Conservation (phyloP, 1,140 invertebrate species). For the Drosophila paulistorum region DNA sequence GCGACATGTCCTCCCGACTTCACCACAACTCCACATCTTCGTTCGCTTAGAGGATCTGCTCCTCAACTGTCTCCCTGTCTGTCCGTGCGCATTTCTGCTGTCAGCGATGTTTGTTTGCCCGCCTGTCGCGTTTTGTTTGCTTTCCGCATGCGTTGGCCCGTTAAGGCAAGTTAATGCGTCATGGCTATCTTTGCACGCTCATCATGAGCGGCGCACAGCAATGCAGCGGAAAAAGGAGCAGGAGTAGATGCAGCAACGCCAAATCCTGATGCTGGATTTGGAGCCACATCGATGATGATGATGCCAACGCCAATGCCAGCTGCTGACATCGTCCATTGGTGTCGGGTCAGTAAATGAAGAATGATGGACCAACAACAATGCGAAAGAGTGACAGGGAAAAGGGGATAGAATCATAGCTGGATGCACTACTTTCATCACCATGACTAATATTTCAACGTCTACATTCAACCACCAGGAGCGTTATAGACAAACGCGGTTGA, state of each 20-base stretch:
- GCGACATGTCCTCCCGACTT: not conserved
- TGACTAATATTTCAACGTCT: slow-evolving; percentile 5
- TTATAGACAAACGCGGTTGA: not conserved
- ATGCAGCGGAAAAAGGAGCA: slow-evolving; percentile 13
- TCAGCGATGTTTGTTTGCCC: slow-evolving; percentile 68
- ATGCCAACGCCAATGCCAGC: slow-evolving; percentile 57
- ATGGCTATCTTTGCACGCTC: slow-evolving; percentile 61
- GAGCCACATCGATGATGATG: slow-evolving; percentile 66
- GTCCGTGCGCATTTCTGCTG: slow-evolving; percentile 44
- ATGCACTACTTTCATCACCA: slow-evolving; percentile 27
- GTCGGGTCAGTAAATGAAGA: slow-evolving; percentile 79
- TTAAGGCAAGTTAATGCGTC: slow-evolving; percentile 64
- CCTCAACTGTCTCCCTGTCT: slow-evolving; percentile 44
- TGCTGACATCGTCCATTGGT: slow-evolving; percentile 67
- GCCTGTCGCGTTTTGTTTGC: slow-evolving; percentile 76
- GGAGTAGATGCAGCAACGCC: not conserved
- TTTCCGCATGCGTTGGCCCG: slow-evolving; percentile 65
- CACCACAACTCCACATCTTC: not conserved
- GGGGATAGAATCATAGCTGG: slow-evolving; percentile 20
- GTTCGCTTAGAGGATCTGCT: not conserved
- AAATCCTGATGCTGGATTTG: slow-evolving; percentile 16
- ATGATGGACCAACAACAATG: slow-evolving; percentile 59
- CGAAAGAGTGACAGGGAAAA: not conserved
- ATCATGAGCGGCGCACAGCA: slow-evolving; percentile 32
- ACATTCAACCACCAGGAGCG: not conserved